Base-by-base conservation (phyloP, 2,888 invertebrate genomes). In the Drosophila buzzatii region DNA sequence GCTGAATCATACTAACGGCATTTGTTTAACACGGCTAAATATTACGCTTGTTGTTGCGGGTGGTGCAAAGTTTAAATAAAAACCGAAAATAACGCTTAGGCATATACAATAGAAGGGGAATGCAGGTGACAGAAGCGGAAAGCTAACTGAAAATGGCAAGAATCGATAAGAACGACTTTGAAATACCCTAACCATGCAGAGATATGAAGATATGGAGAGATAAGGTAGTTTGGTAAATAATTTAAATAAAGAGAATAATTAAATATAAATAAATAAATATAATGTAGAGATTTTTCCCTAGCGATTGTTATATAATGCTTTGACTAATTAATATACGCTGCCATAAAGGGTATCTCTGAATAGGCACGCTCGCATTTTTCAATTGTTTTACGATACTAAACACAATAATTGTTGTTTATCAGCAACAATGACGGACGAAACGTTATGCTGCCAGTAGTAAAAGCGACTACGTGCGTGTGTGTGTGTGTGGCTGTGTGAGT, bases 1-100 rank as follows among this genome's bases (percentile, higher is more conserved):
- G 67, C 63, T 88, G 89, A 84, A 77, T 85, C 84, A 84, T 65
- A 52, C 76, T 64, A 82, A 79, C 76, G 81, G 71, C 66, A 78
- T 72, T 86, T 78, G 75, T 56, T 75, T 73, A 68, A 62, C 52
- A 45, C 56, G 49, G 68, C 70, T 77, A 77, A 65, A 59, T 45
- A 70, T 71, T 60, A 63, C 69, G 70, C 66, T 76, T 70, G 59
- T 56, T 68, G 59, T 65, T 76, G 47, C 35, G 56, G 73, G 58
- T 67, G 81, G 78, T 80, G 74, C 82, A 87, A 84, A 82, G 84
- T 84, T 85, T 77, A 72, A 70, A 70, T 61, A 59, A 45, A 47
- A 65, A 51, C 42, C 39, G 39, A 51, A 39, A 68, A 60, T n/a
- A 76, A 35, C n/a, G 31, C n/a, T n/a, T 4, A n/a, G n/a, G 9